Evolutionary conservation across 2,797 vertebrate genomes (phyloP), one percentile per base, ranked within the genome.

Genomic region (Mustela erminea): DNA sequence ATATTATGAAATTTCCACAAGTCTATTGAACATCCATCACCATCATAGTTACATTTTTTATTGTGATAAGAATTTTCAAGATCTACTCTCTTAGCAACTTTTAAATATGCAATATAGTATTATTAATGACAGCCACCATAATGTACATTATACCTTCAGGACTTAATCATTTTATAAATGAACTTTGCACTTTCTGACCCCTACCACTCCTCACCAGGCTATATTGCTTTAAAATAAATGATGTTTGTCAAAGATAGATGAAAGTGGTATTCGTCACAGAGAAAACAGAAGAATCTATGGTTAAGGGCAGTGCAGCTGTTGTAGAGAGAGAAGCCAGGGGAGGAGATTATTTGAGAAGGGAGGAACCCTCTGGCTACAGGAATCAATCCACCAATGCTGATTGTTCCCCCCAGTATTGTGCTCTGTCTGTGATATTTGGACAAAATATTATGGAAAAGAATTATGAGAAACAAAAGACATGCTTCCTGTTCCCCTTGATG

Each of bases 361-460:
- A 60, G 32, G 78, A 84, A 72, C 81, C 14, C 1, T 21, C 29
- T 15, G 32, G 35, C 0, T 78, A 81, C 60, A 95, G 58, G 56
- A 86, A 75, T 38, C 54, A 62, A 32, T 64, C 41, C 27, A 32
- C 6, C 43, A 80, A 1, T 52, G 14, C 43, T 78, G 18, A 25
- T 32, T 90, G 13, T 58, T 96, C 35, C n/a, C 88, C n/a, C 56
- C 6, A 64, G 56, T 15, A 81, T n/a, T 77, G n/a, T 70, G 41
- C 83, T 77, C 6, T 41, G 29, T 23, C 58, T 84, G 18, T 68
- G 58, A 60, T 95, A 9, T 85, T 29, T 86, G 66, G 83, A 94
- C 32, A 87, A 90, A 54, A 70, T 85, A 41, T 49, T 70, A 75
- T 72, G n/a, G 14, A 72, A 88, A 93, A 90, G 72, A 96, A 92